Evolutionary conservation across 2,113 vertebrate genomes (phyloP).

Genomic region (Cryptomyrus ogoouensis): DNA sequence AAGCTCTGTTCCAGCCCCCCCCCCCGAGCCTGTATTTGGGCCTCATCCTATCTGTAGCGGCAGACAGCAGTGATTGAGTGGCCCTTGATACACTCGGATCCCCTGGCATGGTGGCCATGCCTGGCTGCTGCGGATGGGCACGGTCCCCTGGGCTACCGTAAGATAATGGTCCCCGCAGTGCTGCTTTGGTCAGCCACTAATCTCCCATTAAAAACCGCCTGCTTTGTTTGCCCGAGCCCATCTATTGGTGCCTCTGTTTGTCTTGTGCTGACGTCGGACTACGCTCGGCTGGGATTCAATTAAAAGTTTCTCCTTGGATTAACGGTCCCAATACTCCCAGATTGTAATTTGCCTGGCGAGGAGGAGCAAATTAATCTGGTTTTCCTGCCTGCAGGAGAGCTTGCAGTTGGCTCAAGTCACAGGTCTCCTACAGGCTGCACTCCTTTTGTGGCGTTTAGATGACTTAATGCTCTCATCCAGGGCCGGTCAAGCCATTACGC

Average conservation of each 20-base stretch:
- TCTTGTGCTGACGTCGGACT: neutral
- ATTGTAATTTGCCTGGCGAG: conserved; percentile 55
- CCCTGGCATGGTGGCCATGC: conserved; percentile 26
- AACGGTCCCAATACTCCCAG: conserved; percentile 50
- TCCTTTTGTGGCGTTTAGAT: neutral
- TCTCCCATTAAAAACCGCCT: conserved; percentile 49
- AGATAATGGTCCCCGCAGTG: conserved; percentile 21
- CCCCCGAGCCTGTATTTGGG: neutral
- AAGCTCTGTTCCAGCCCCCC: neutral
- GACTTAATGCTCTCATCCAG: neutral
- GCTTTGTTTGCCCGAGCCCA: conserved; percentile 33
- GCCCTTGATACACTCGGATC: conserved; percentile 28
- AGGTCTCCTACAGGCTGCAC: neutral
- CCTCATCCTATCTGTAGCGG: neutral
- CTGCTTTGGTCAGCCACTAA: conserved; percentile 43
- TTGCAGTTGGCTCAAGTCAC: neutral
- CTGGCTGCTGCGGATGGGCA: neutral
- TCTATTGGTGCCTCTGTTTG: conserved; percentile 37
- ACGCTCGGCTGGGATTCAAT: conserved; percentile 51
- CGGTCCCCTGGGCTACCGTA: neutral
- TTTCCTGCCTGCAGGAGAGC: neutral
- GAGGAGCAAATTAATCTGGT: conserved; percentile 43
- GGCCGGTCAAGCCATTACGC: neutral
- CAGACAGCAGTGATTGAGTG: conserved; percentile 28
- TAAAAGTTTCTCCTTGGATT: conserved; percentile 57